These are phyloP conservation scores for Poecile montanus DNA, from an alignment of 2,797 vertebrate species.

Conservation along the genomic window DNA sequence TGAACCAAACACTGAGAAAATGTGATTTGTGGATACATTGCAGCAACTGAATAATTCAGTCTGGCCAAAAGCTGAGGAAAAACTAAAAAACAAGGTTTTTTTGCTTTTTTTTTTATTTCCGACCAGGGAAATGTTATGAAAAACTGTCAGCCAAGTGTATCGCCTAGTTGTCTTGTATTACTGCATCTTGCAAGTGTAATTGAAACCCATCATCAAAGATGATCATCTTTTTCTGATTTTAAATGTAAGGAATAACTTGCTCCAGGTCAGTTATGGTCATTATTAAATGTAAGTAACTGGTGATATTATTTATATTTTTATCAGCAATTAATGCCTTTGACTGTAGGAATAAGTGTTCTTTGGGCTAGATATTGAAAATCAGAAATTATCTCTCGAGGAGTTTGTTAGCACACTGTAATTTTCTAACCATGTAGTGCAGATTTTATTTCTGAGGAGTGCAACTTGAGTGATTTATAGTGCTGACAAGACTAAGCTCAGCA, in stretches of 20 bases:
- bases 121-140: neutral
- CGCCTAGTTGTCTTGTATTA: neutral
- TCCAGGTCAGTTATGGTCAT: neutral
- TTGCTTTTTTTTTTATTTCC: neutral
- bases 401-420: neutral
- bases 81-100: too few species aligned
- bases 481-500: neutral
- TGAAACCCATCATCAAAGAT: neutral
- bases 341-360: neutral
- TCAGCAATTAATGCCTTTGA: neutral
- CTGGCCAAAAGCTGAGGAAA: neutral
- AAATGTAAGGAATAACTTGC: neutral
- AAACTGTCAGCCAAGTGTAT: neutral
- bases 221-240: neutral
- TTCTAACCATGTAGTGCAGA: neutral
- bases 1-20: neutral
- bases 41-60: neutral
- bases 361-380: neutral
- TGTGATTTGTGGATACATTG: too few species aligned
- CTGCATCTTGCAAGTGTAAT: neutral
- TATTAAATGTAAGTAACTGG: neutral
- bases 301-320: neutral
- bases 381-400: neutral
- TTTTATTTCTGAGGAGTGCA: slow-evolving; percentile 6
- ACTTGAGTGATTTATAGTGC: slow-evolving; percentile 11